A percentile compares a stretch with the other conserved stretches of the same genome.
These are phyloP conservation scores for Mormoops blainvillei DNA, from an alignment of 2,113 vertebrate species.

Conservation along the genomic window DNA sequence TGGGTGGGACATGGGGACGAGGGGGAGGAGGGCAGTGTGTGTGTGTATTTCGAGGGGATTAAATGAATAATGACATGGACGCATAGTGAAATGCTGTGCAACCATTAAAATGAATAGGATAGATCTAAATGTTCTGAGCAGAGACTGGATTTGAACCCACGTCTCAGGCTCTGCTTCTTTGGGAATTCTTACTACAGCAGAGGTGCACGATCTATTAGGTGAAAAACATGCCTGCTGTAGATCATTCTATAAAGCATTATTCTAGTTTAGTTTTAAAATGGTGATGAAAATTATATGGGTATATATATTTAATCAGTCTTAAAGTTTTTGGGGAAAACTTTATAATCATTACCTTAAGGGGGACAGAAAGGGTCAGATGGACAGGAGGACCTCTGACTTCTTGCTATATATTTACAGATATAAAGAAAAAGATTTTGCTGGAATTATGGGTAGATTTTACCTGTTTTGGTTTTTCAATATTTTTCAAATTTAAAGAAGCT, in stretches of 20 bases:
- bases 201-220: background rate
- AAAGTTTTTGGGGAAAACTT: background rate
- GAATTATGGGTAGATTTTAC: background rate
- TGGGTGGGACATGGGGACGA: background rate
- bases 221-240: background rate
- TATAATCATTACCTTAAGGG: background rate
- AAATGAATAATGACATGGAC: background rate
- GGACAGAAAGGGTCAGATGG: accelerated
- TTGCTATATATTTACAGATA: background rate
- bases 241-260: background rate
- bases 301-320: background rate
- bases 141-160: background rate
- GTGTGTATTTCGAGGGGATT: background rate
- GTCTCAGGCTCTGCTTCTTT: background rate
- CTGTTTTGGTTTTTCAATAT: background rate
- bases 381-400: background rate
- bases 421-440: background rate
- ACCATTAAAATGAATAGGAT: background rate
- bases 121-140: background rate
- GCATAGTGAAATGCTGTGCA: background rate
- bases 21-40: too few relatives aligned
- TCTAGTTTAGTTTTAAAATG: background rate
- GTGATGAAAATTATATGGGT: background rate
- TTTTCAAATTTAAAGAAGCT: background rate
- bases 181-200: background rate